These are phyloP conservation scores for Pediacus dermestoides DNA, from an alignment of 2,888 invertebrate species.

Conservation along the genomic window DNA sequence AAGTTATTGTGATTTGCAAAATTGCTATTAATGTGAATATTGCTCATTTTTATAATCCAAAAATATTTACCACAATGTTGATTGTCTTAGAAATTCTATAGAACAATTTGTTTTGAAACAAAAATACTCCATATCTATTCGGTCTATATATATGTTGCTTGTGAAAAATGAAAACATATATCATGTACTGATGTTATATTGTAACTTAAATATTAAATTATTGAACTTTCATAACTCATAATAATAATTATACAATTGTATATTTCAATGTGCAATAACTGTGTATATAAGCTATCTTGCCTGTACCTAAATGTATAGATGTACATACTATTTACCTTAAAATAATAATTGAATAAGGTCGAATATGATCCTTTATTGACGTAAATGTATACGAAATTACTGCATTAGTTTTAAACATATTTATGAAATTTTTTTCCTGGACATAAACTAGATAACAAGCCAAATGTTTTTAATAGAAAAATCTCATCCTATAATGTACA, in stretches of 20 bases:
- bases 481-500: conserved; percentile 1
- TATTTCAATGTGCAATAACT: conserved; percentile 52
- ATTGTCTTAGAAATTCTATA: conserved; percentile 9
- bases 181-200: conserved; percentile 16
- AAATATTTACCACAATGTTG: conserved; percentile 8
- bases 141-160: conserved; percentile 28
- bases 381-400: conserved; percentile 45
- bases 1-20: conserved; percentile 43
- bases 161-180: conserved; percentile 12
- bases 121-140: conserved; percentile 15
- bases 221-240: too few species aligned
- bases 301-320: conserved; percentile 50
- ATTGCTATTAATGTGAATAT: conserved; percentile 39
- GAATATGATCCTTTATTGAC: conserved; percentile 19
- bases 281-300: conserved; percentile 47
- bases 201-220: conserved; percentile 25
- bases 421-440: conserved; percentile 17
- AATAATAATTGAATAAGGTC: neutral
- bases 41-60: conserved; percentile 40
- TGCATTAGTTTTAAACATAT: conserved; percentile 11
- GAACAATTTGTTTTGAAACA: conserved; percentile 1
- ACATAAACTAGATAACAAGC: conserved; percentile 5
- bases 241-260: conserved; percentile 34
- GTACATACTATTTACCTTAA: conserved; percentile 40
- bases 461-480: conserved; percentile 8